Conservation (phyloP, 2,888 invertebrate genomes). For the Archaeoteleia sp. region DNA sequence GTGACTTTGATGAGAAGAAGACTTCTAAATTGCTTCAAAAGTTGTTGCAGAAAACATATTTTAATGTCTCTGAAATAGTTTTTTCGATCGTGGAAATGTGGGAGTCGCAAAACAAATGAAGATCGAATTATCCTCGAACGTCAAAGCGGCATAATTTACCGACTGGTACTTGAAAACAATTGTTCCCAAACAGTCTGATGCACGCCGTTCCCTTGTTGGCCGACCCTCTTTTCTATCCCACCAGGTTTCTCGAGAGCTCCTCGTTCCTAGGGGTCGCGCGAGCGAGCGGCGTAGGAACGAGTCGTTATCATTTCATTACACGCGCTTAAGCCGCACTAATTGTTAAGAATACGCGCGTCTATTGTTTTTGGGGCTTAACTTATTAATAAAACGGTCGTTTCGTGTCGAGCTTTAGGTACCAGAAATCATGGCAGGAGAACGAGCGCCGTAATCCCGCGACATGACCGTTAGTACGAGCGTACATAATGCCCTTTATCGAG, state of each 20-base stretch:
- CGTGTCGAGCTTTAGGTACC: slow-evolving; percentile 35
- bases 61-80: no score
- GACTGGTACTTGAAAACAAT: slow-evolving; percentile 41
- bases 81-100: no score
- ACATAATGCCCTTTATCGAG: slow-evolving; percentile 42
- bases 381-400: slow-evolving; percentile 69
- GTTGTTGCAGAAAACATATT: no score
- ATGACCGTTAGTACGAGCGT: slow-evolving; percentile 31
- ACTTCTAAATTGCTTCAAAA: no score
- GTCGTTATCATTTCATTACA: slow-evolving; percentile 68
- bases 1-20: no score
- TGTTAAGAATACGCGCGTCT: slow-evolving; percentile 64
- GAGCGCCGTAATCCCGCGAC: slow-evolving; percentile 41
- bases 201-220: slow-evolving; percentile 21
- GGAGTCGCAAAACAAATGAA: slow-evolving; percentile 17
- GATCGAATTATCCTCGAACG: slow-evolving; percentile 33
- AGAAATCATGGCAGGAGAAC: slow-evolving; percentile 28
- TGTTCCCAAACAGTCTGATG: slow-evolving; percentile 13
- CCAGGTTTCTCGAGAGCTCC: slow-evolving; percentile 43
- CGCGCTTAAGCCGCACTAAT: slow-evolving; percentile 64
- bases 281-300: slow-evolving; percentile 56
- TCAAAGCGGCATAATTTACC: slow-evolving; percentile 32
- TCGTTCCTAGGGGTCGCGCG: slow-evolving; percentile 7
- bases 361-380: slow-evolving; percentile 67
- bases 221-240: slow-evolving; percentile 3